Percentiles rank a stretch among this genome's conserved stretches.
Conservation (phyloP, 1,140 invertebrate species). For the Drosophila littoralis region DNA sequence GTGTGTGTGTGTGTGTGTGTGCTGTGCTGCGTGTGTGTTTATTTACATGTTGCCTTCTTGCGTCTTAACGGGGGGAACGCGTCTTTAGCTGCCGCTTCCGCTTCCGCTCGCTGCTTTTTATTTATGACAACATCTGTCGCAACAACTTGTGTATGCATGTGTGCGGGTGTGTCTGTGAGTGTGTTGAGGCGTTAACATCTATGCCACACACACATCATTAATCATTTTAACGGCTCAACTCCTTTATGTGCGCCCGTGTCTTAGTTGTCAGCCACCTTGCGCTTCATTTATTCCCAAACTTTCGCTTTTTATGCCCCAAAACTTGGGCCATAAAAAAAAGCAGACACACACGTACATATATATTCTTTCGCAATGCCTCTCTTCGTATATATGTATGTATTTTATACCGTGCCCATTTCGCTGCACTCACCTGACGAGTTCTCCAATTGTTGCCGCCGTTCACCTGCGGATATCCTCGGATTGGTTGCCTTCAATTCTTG, state of each 20-base stretch:
- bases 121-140: constrained; percentile 80
- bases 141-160: constrained; percentile 41
- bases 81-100: constrained; percentile 15
- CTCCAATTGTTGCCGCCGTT: too few species aligned
- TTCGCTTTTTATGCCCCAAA: constrained; percentile 50
- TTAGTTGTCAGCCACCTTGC: constrained; percentile 31
- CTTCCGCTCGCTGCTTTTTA: constrained; percentile 65
- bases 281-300: constrained; percentile 32
- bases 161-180: constrained; percentile 31
- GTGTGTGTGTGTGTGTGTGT: constrained; percentile 6
- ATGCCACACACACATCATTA: constrained; percentile 76
- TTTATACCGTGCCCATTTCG: too few species aligned
- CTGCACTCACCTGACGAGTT: constrained; percentile 22
- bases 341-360: background rate
- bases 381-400: too few species aligned
- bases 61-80: constrained; percentile 43
- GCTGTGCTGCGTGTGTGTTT: constrained; percentile 52
- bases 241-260: constrained; percentile 32
- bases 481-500: background rate
- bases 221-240: constrained; percentile 77
- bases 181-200: constrained; percentile 68
- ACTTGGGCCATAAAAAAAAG: constrained; percentile 47
- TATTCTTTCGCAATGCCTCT: background rate
- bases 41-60: constrained; percentile 65
- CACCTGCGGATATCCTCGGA: background rate